Evolutionary conservation across 2,888 invertebrate genomes (phyloP), one percentile per base, ranked within the genome.

Genomic region (Branchipolynoe longqiensis): DNA sequence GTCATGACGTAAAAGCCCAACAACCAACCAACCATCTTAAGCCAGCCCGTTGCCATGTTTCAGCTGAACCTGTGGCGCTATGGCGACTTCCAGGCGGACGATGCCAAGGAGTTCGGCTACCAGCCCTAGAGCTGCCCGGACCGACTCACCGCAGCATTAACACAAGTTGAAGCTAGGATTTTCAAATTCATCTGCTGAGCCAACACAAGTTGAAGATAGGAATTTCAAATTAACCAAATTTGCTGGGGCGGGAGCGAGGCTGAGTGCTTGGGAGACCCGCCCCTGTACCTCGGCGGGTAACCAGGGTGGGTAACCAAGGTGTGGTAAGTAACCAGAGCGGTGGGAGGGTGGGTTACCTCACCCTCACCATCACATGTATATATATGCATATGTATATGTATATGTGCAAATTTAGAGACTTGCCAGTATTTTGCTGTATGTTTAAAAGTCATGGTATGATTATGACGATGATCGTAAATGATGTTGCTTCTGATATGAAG

Each of bases 61-160:
- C 97, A 98, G 93, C 95, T 96, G 91, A 97, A 97, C 94, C 96
- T 99, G 91, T 99, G 99, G 99, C 96, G 97, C 92, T 99, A 99
- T 93, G 99, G 99, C n/a, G 99, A 99, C 94, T 98, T 99, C 94
- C 97, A 97, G 87, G 98, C 97, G 88, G 98, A 98, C 91, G 98
- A 98, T 93, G 97, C 97, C 74, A 95, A 95, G 91, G 96, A 96
- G 92, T 96, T 96, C 93, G 96, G 96, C 83, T 93, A 92, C 87
- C 84, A 90, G 85, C 82, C 87, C 22, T 90, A 86, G 54, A 41
- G 25, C 22, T n/a, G 28, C 56, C 58, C 0, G 36, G 31, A n/a
- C 36, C 38, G 48, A 78, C 78, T 41, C 33, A 84, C 36, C 25
- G 74, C 82, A 84, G 85, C 56, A 85, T 78, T 64, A 78, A 86